Evolutionary conservation across 2,888 invertebrate genomes (phyloP).

Genomic region (Ischnus inquisitorius): DNA sequence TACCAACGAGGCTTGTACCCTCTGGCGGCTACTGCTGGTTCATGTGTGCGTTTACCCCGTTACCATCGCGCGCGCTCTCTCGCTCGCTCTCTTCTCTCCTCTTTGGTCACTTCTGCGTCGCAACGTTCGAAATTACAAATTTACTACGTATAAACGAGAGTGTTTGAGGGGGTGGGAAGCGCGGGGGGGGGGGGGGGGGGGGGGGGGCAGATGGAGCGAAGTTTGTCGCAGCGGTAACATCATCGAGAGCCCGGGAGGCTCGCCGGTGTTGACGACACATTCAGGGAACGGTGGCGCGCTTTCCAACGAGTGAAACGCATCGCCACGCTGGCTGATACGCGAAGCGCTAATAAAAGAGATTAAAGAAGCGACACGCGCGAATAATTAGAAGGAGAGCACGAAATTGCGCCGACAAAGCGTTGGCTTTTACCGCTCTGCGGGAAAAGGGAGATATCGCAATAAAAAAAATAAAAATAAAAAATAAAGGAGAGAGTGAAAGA

Average conservation of each 20-base stretch:
- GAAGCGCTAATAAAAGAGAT: constrained; percentile 49
- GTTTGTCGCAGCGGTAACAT: neutral
- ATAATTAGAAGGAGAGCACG: constrained; percentile 51
- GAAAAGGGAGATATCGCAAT: neutral
- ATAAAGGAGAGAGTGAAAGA: constrained; percentile 5
- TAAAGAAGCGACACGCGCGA: constrained; percentile 51
- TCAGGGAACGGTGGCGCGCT: neutral
- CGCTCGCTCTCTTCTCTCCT: constrained; percentile 18
- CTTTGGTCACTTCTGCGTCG: constrained; percentile 40
- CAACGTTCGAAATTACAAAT: constrained; percentile 68
- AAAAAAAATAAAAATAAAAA: constrained; percentile 1
- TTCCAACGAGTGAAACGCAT: neutral
- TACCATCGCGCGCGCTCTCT: no score
- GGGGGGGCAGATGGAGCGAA: no score
- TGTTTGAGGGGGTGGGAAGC: constrained; percentile 7
- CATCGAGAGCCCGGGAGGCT: neutral
- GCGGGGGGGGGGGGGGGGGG: no score
- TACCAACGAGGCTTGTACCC: constrained; percentile 63
- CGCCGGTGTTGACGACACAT: neutral
- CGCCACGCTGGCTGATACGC: neutral
- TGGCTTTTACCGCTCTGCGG: neutral
- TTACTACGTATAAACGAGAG: constrained; percentile 65
- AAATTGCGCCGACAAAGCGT: neutral
- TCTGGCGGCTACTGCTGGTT: constrained; percentile 27
- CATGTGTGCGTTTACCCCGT: constrained; percentile 27